These are phyloP conservation scores for Numida meleagris DNA, from an alignment of 2,113 vertebrate genomes.

Conservation along the genomic window DNA sequence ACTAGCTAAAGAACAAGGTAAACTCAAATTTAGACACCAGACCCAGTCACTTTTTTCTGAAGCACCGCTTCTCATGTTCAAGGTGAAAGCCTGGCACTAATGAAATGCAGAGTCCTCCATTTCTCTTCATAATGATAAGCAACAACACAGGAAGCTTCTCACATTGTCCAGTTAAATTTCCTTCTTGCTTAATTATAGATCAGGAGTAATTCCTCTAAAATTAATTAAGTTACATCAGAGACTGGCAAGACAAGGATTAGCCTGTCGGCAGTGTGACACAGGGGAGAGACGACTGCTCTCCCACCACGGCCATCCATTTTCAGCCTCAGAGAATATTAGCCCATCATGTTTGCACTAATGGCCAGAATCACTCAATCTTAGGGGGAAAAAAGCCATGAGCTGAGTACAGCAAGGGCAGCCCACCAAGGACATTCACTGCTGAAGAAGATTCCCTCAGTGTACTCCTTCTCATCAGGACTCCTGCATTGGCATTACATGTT, in stretches of 20 bases:
- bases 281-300: not conserved
- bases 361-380: not conserved
- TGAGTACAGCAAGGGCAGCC: not conserved
- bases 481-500: not conserved
- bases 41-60: not conserved
- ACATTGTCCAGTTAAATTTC: conserved; percentile 60
- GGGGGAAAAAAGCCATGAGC: not conserved
- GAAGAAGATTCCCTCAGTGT: not conserved
- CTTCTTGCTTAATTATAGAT: conserved; percentile 56
- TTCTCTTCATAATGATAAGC: conserved; percentile 23
- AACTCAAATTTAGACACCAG: not conserved
- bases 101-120: conserved; percentile 4
- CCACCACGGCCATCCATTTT: not conserved
- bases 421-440: rapidly evolving
- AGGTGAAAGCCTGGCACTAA: conserved; percentile 25
- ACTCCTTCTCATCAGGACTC: not conserved
- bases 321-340: conserved; percentile 15
- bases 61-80: not conserved
- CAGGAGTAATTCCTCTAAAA: conserved; percentile 49
- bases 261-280: not conserved
- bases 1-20: not conserved
- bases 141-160: conserved; percentile 52
- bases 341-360: not conserved
- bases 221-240: conserved; percentile 63
- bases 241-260: conserved; percentile 35